Conservation (phyloP, 1,140 invertebrate genomes). For the Drosophila miranda region DNA sequence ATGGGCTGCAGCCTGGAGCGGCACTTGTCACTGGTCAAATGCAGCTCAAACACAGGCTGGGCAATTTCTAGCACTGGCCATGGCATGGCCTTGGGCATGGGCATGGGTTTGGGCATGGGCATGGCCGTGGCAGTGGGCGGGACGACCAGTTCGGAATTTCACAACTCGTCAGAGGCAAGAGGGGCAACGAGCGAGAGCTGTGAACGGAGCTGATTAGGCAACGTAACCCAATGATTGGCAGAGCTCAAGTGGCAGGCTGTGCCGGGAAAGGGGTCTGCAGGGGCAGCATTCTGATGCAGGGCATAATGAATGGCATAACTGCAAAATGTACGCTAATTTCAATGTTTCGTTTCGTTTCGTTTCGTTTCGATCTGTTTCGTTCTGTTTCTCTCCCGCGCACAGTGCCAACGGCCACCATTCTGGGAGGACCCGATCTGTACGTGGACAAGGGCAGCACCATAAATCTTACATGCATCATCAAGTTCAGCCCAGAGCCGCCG, state of each 20-base stretch:
- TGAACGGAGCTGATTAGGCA: slow-evolving; percentile 38
- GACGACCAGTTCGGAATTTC: slow-evolving; percentile 35
- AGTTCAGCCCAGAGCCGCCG: slow-evolving; percentile 93
- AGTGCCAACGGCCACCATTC: slow-evolving; percentile 94
- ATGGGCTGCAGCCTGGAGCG: background rate
- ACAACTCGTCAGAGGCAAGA: slow-evolving; percentile 31
- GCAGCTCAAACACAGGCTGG: too few relatives aligned
- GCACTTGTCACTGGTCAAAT: slow-evolving; percentile 30
- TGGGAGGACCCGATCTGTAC: slow-evolving; percentile 93
- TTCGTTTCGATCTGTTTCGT: background rate
- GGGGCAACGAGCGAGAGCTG: background rate
- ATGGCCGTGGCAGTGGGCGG: slow-evolving; percentile 29
- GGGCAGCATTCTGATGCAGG: background rate
- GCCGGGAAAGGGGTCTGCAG: background rate
- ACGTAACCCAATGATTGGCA: slow-evolving; percentile 47
- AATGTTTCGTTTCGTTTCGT: background rate
- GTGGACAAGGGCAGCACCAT: slow-evolving; percentile 94
- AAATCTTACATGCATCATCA: slow-evolving; percentile 94
- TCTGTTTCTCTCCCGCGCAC: slow-evolving; percentile 20
- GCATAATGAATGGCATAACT: slow-evolving; percentile 33
- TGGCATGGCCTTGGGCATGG: slow-evolving; percentile 19
- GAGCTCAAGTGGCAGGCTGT: slow-evolving; percentile 16
- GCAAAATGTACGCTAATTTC: slow-evolving; percentile 3
- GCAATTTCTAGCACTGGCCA: background rate
- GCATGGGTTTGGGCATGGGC: background rate